phyloP scores from a whole-genome alignment of 2,113 vertebrate genomes.

The Phylloscopus whistleri region DNA sequence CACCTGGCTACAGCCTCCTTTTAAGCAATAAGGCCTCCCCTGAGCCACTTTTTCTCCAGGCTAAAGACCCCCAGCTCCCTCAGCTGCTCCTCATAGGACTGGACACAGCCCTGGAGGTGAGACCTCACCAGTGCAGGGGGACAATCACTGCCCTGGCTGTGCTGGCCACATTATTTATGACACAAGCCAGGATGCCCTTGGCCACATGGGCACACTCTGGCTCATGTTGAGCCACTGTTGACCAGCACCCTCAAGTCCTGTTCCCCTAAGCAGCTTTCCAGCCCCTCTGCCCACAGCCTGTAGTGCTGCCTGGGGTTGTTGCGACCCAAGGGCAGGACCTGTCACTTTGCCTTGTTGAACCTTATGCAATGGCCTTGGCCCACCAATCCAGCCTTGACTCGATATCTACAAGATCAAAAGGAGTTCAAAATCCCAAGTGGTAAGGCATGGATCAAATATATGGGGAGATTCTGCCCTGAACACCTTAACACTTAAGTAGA shows the following conservation, averaged over 20 bases:
- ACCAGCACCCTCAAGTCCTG: not conserved
- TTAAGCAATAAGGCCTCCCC: not conserved
- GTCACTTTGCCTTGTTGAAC: not conserved
- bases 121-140: not conserved
- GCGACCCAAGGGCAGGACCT: not conserved
- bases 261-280: not conserved
- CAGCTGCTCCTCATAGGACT: not conserved
- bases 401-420: not conserved
- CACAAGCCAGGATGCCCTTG: not conserved
- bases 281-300: not conserved
- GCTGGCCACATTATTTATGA: not conserved
- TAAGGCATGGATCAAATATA: not conserved
- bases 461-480: not conserved
- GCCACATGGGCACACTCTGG: not conserved
- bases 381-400: not conserved
- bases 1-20: not conserved
- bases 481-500: not conserved
- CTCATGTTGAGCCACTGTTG: not conserved
- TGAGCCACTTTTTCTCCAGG: not conserved
- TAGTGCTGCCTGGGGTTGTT: accelerated
- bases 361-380: not conserved
- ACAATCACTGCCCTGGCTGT: not conserved
- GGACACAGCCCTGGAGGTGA: not conserved
- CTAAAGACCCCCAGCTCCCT: not conserved
- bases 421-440: not conserved